A percentile compares a stretch with the other conserved stretches of the same genome.
These are phyloP conservation scores for Chaetophractus vellerosus DNA, from an alignment of 2,797 vertebrate species.

Conservation along the genomic window DNA sequence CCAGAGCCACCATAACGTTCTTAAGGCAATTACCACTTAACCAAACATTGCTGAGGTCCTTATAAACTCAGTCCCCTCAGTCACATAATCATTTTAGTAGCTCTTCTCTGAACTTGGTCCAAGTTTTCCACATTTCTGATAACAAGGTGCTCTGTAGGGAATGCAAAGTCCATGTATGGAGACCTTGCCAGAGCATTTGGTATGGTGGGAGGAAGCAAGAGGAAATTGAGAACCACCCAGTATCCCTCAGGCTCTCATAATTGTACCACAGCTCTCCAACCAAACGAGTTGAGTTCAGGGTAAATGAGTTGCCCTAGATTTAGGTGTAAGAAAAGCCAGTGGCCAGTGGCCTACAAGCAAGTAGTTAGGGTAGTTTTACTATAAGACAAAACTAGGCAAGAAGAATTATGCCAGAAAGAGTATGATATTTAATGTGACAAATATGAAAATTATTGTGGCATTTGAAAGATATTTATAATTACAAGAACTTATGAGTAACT, in stretches of 20 bases:
- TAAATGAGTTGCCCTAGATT: neutral
- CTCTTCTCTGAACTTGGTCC: constrained; percentile 82
- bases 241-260: constrained; percentile 68
- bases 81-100: constrained; percentile 81
- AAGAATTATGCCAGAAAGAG: constrained; percentile 40
- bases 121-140: constrained; percentile 74
- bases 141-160: constrained; percentile 76
- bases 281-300: neutral
- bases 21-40: constrained; percentile 83
- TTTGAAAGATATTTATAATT: constrained; percentile 55
- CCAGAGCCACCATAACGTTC: constrained; percentile 76
- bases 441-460: neutral
- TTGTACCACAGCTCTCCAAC: constrained; percentile 63
- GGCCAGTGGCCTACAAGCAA: neutral
- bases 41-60: constrained; percentile 83
- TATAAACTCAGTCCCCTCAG: constrained; percentile 78
- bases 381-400: constrained; percentile 44
- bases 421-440: neutral
- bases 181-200: constrained; percentile 50
- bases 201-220: constrained; percentile 2
- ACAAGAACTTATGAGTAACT: constrained; percentile 19
- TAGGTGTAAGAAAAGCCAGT: constrained; percentile 44
- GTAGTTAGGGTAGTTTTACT: neutral
- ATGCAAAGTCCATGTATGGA: constrained; percentile 72
- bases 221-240: constrained; percentile 62